Evolutionary conservation across 2,888 invertebrate genomes (phyloP).

Genomic region (Sipha maydis): DNA sequence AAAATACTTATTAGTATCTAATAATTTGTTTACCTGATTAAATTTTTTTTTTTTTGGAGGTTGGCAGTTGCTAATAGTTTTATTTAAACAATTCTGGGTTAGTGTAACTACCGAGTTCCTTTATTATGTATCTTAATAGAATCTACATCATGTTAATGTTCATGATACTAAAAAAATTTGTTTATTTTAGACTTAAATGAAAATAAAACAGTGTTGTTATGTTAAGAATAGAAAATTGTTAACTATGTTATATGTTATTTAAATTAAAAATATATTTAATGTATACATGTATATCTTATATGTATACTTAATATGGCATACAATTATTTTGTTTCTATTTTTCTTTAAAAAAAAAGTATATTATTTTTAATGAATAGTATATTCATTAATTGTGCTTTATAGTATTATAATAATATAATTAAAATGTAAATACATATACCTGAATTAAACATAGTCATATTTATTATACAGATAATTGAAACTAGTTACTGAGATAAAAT

Average conservation of each 20-base stretch:
- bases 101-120: slow-evolving; percentile 26
- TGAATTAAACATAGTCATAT: no score
- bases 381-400: no score
- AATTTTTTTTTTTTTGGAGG: slow-evolving; percentile 1
- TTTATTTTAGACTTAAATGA: slow-evolving; percentile 11
- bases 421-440: no score
- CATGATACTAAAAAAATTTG: neutral
- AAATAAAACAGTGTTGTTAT: slow-evolving; percentile 47
- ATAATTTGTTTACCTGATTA: slow-evolving; percentile 19
- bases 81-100: slow-evolving; percentile 8
- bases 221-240: slow-evolving; percentile 43
- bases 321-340: neutral
- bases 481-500: no score
- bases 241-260: slow-evolving; percentile 50
- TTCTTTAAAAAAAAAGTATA: no score
- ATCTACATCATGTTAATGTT: slow-evolving; percentile 8
- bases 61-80: slow-evolving; percentile 14
- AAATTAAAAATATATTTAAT: slow-evolving; percentile 37
- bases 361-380: no score
- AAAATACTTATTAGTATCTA: neutral
- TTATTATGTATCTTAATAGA: slow-evolving; percentile 14
- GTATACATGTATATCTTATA: neutral
- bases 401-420: no score
- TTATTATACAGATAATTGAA: no score
- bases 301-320: neutral